Conservation (phyloP, 2,888 invertebrate genomes). For the Cyclophora punctaria region DNA sequence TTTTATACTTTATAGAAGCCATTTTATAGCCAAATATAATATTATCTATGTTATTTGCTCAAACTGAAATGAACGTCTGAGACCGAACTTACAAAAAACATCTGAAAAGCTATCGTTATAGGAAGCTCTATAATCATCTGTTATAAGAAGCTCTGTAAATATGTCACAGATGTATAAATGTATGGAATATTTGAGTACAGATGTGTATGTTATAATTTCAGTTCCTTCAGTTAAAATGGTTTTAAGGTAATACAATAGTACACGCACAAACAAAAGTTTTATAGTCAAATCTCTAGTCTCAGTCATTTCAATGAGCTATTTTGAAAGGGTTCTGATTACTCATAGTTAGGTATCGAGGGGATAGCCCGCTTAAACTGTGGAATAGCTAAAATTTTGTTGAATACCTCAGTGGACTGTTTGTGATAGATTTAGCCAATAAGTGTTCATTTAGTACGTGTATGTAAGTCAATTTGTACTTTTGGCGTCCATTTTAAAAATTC, state of each 20-base stretch:
- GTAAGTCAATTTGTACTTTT: slow-evolving; percentile 66
- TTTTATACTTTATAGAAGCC: too few relatives aligned
- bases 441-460: slow-evolving; percentile 66
- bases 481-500: slow-evolving; percentile 46
- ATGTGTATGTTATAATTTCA: too few relatives aligned
- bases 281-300: slow-evolving; percentile 71
- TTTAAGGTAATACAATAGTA: slow-evolving; percentile 8
- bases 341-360: slow-evolving; percentile 40
- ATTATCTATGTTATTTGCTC: too few relatives aligned
- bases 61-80: too few relatives aligned
- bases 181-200: too few relatives aligned
- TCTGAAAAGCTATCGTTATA: too few relatives aligned
- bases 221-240: not conserved
- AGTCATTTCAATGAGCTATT: slow-evolving; percentile 50
- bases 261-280: slow-evolving; percentile 51
- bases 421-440: slow-evolving; percentile 74
- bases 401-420: slow-evolving; percentile 71
- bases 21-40: too few relatives aligned
- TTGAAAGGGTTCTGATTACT: slow-evolving; percentile 46
- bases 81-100: too few relatives aligned
- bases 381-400: slow-evolving; percentile 49
- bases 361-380: slow-evolving; percentile 25
- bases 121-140: too few relatives aligned
- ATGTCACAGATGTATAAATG: too few relatives aligned
- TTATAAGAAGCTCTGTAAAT: too few relatives aligned